These are phyloP conservation scores for Corydoras maculifer DNA, from an alignment of 2,113 vertebrate species.

Conservation along the genomic window DNA sequence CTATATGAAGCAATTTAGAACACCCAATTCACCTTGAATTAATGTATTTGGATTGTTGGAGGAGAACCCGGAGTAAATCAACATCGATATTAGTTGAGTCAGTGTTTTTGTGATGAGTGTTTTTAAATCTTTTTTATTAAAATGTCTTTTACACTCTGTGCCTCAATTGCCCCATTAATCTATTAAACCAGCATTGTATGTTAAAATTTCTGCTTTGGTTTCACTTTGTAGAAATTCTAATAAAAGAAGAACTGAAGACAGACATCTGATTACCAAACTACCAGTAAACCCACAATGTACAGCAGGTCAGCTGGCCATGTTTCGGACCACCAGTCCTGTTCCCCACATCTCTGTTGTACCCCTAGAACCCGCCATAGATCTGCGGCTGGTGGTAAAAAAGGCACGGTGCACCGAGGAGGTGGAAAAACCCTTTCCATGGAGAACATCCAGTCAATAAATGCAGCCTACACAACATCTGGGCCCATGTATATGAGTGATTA, in stretches of 20 bases:
- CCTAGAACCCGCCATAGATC: background rate
- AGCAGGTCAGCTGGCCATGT: background rate
- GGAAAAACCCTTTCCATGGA: conserved; percentile 96
- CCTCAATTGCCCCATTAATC: too few relatives aligned
- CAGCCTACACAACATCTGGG: conserved; percentile 91
- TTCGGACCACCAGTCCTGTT: background rate
- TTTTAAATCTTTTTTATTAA: too few relatives aligned
- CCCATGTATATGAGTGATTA: conserved; percentile 88
- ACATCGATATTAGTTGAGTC: too few relatives aligned
- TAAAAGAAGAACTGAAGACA: background rate
- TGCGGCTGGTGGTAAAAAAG: conserved; percentile 52
- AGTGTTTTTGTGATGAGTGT: too few relatives aligned
- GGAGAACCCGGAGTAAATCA: too few relatives aligned
- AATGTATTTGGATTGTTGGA: too few relatives aligned
- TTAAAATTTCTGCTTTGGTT: too few relatives aligned
- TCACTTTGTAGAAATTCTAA: background rate
- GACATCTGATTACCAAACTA: too few relatives aligned
- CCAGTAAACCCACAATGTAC: background rate
- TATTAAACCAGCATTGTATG: too few relatives aligned
- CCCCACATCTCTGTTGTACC: background rate
- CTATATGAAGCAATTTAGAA: too few relatives aligned
- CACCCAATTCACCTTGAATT: too few relatives aligned
- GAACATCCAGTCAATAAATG: conserved; percentile 95
- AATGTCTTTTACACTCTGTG: too few relatives aligned
- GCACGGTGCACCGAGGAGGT: conserved; percentile 57